These are phyloP conservation scores for Antedon mediterranea DNA, from an alignment of 53 echinoderm and acorn worm genomes.

Conservation along the genomic window DNA sequence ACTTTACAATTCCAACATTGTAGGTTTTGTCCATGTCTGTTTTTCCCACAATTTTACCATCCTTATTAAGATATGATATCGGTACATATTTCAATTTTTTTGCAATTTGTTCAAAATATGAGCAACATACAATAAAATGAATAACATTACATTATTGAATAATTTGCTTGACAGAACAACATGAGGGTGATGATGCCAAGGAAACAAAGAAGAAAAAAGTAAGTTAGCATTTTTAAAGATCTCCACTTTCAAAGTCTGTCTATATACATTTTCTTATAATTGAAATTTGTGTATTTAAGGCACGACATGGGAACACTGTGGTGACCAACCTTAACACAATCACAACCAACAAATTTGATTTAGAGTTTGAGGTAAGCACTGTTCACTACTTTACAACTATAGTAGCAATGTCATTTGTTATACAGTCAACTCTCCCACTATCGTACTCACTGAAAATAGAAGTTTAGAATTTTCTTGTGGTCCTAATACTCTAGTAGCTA, in stretches of 20 bases:
- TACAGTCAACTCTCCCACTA: too few species aligned
- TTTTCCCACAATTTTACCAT: too few species aligned
- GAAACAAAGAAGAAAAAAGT: conserved; percentile 46
- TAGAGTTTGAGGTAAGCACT: conserved; percentile 99
- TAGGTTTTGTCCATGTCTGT: too few species aligned
- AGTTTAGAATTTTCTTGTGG: not conserved
- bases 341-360: conserved; percentile 67
- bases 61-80: too few species aligned
- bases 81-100: too few species aligned
- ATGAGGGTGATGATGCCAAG: conserved; percentile 10
- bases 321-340: conserved; percentile 86
- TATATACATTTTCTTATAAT: not conserved
- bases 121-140: too few species aligned
- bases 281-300: conserved; percentile 21
- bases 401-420: too few species aligned
- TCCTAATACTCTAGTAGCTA: too few species aligned
- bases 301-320: conserved; percentile 66
- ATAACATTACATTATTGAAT: too few species aligned
- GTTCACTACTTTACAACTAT: too few species aligned
- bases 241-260: not conserved
- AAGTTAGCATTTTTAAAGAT: not conserved
- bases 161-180: conserved; percentile 10
- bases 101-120: too few species aligned
- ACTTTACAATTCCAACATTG: too few species aligned
- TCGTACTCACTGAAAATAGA: not conserved